Base-by-base conservation (phyloP, 2,113 vertebrate species). In the Chloropsis hardwickii region DNA sequence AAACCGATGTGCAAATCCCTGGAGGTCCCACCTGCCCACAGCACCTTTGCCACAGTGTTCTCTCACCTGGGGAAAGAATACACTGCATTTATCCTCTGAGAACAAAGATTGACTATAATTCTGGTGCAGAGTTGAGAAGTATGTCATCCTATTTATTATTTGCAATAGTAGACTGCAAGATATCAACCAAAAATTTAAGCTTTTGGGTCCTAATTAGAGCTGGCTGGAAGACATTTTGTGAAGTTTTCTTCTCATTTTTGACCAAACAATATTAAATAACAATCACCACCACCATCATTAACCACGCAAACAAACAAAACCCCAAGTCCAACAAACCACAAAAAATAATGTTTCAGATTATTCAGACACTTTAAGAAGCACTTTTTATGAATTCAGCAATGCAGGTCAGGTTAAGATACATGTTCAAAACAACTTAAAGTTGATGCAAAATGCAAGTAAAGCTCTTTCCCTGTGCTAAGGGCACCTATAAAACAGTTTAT, bases 341-440 rank as follows among this genome's bases (percentile, higher is more conserved):
- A 9, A 37, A 79, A 40, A 21, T 2, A 45, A 33, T 2, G 2
- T 27, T 57, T 39, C 0, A 1, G 3, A 29, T 66, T 74, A 8
- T 66, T 61, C 22, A 79, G 14, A 53, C 25, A 81, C 62, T 66
- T 35, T 57, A 66, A 78, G 31, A 44, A 76, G 6, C 4, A n/a
- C 11, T 54, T 81, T 15, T 64, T 29, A 48, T 23, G 2, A 71
- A 74, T 71, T 66, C 37, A 76, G 12, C 19, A 76, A 44, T 47
- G 53, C 13, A 79, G 19, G 12, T 33, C 28, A 66, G 24, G 21
- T 50, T 67, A 66, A 71, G 27, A 48, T 19, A 71, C 22, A 12
- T 13, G 9, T n/a, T 84, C 33, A 47, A 53, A 84, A 14, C 24
- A 67, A 70, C 22, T 47, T 27, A 27, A 78, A 54, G 23, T 3